phyloP scores from a whole-genome alignment of 2,113 vertebrate species.

The Prionailurus viverrinus region DNA sequence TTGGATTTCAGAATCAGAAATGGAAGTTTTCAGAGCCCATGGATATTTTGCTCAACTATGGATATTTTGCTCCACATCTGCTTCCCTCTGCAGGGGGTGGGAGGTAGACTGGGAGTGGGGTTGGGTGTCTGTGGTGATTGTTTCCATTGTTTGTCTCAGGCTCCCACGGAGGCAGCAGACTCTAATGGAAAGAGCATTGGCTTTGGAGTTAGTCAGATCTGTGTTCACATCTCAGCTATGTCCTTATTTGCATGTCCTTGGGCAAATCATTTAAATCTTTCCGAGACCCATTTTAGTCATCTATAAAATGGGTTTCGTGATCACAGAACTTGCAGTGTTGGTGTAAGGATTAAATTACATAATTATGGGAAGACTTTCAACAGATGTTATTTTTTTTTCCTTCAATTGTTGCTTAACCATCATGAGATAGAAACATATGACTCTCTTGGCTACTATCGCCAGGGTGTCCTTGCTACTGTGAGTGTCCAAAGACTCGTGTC shows the following conservation, averaged over 20 bases:
- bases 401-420: neutral
- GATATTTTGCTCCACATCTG: slow-evolving; percentile 67
- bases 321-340: neutral
- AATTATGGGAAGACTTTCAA: neutral
- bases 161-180: neutral
- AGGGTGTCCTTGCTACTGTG: neutral
- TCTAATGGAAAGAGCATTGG: neutral
- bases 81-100: slow-evolving; percentile 35
- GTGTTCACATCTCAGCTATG: neutral
- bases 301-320: slow-evolving; percentile 33
- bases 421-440: neutral
- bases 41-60: slow-evolving; percentile 13
- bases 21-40: slow-evolving; percentile 57
- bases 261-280: neutral
- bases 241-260: neutral
- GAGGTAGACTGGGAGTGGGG: neutral
- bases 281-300: neutral
- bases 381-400: neutral
- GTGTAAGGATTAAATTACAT: neutral
- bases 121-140: neutral
- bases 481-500: neutral
- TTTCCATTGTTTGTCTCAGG: slow-evolving; percentile 21
- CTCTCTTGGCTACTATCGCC: neutral
- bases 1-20: slow-evolving; percentile 48
- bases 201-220: neutral